Evolutionary conservation across 1,140 invertebrate species (phyloP).

Genomic region (Philaenus spumarius): DNA sequence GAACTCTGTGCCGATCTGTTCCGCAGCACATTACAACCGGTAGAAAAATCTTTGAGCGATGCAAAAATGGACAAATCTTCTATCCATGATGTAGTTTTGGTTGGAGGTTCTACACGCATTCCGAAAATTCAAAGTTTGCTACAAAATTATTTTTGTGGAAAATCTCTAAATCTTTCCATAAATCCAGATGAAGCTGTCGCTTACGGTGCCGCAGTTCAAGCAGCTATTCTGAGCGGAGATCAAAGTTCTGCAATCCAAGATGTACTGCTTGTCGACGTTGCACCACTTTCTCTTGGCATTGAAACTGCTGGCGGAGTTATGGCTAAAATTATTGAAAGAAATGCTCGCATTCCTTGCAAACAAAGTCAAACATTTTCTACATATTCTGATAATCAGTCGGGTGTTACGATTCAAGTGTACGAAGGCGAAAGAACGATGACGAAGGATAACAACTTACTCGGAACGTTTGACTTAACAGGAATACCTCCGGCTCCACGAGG

Average conservation of each 20-base stretch:
- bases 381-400: constrained; percentile 57
- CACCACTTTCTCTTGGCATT: constrained; percentile 49
- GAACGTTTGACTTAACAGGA: constrained; percentile 65
- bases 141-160: constrained; percentile 53
- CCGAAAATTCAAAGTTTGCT: constrained; percentile 55
- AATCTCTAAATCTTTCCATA: constrained; percentile 56
- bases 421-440: constrained; percentile 64
- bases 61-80: constrained; percentile 62
- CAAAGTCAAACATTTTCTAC: constrained; percentile 47
- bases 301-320: constrained; percentile 52
- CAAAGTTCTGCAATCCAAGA: constrained; percentile 49
- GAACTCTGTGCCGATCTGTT: constrained; percentile 55
- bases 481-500: constrained; percentile 54
- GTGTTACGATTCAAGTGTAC: constrained; percentile 67
- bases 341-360: constrained; percentile 47
- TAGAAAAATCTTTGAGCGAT: constrained; percentile 63
- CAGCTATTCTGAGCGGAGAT: constrained; percentile 53
- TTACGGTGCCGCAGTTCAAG: constrained; percentile 58
- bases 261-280: constrained; percentile 48
- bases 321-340: constrained; percentile 50
- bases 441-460: constrained; percentile 70
- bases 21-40: constrained; percentile 49
- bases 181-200: constrained; percentile 61
- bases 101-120: constrained; percentile 70
- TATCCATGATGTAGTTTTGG: constrained; percentile 71